Evolutionary conservation across 1,140 invertebrate genomes (phyloP).

Genomic region (Drosophila pseudoananassae): DNA sequence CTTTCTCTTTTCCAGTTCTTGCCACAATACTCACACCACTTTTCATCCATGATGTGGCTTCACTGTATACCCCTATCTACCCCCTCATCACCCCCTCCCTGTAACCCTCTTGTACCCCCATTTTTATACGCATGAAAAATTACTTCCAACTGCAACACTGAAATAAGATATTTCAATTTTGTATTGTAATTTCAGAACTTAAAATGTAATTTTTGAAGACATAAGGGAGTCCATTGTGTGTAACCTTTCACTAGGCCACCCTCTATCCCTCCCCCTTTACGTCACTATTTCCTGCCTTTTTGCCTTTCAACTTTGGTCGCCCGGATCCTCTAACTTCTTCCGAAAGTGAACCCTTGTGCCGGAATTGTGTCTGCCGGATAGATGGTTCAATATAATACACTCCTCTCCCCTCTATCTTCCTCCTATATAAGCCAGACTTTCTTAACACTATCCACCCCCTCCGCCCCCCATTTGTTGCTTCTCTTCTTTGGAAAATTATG

Average conservation of each 20-base stretch:
- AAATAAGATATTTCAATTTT: conserved; percentile 81
- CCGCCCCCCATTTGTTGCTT: conserved; percentile 62
- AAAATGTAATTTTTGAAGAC: conserved; percentile 76
- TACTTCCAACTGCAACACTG: conserved; percentile 67
- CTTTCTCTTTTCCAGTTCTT: neutral
- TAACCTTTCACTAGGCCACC: neutral
- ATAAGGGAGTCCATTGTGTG: conserved; percentile 55
- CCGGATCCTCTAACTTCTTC: conserved; percentile 20
- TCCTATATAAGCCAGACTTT: neutral
- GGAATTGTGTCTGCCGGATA: conserved; percentile 30
- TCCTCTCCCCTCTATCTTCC: too few species aligned
- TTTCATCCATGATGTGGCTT: neutral
- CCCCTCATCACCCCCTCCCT: neutral
- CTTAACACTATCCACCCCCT: too few species aligned
- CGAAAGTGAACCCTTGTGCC: conserved; percentile 13
- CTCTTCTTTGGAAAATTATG: conserved; percentile 66
- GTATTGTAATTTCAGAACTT: conserved; percentile 76
- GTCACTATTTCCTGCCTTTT: neutral
- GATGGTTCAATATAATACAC: conserved; percentile 38
- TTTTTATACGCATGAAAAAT: conserved; percentile 74
- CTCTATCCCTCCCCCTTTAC: neutral
- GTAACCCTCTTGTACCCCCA: neutral
- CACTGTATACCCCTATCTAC: neutral
- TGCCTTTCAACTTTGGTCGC: neutral
- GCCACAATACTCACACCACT: neutral